Evolutionary conservation across 2,888 invertebrate genomes (phyloP).

Genomic region (Uloborus plumipes): DNA sequence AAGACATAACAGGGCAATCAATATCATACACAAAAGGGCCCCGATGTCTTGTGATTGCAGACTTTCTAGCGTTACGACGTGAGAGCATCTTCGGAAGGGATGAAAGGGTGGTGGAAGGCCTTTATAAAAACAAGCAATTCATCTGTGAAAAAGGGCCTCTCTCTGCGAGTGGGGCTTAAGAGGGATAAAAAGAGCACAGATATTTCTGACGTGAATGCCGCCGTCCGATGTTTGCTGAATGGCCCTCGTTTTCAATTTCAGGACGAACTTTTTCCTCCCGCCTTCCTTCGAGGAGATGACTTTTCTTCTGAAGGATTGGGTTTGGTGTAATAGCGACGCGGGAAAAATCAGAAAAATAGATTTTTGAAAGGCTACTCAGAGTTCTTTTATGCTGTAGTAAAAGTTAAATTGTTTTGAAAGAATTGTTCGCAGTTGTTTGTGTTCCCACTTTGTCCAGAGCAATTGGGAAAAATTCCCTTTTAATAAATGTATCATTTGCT

Average conservation of each 20-base stretch:
- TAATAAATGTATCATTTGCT: no score
- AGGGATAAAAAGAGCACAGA: constrained; percentile 15
- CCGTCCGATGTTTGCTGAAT: constrained; percentile 18
- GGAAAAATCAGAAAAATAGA: no score
- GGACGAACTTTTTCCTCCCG: no score
- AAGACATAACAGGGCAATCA: constrained; percentile 53
- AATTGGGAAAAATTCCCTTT: no score
- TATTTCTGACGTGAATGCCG: constrained; percentile 49
- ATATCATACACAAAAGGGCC: constrained; percentile 45
- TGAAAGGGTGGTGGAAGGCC: background rate
- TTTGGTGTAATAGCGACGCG: no score
- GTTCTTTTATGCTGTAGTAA: no score
- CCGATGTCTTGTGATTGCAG: constrained; percentile 36
- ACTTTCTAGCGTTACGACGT: constrained; percentile 37
- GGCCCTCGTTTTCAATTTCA: constrained; percentile 36
- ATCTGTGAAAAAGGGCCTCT: constrained; percentile 49
- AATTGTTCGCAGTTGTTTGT: no score
- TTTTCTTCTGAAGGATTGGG: no score
- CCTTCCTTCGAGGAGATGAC: no score
- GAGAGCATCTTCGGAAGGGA: background rate
- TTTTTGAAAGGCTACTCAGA: no score
- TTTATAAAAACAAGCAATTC: constrained; percentile 59
- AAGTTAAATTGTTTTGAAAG: no score
- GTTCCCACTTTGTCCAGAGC: no score
- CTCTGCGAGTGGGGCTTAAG: constrained; percentile 1